Base-by-base conservation (phyloP, 2,113 vertebrate species). In the Brachirus orientalis region DNA sequence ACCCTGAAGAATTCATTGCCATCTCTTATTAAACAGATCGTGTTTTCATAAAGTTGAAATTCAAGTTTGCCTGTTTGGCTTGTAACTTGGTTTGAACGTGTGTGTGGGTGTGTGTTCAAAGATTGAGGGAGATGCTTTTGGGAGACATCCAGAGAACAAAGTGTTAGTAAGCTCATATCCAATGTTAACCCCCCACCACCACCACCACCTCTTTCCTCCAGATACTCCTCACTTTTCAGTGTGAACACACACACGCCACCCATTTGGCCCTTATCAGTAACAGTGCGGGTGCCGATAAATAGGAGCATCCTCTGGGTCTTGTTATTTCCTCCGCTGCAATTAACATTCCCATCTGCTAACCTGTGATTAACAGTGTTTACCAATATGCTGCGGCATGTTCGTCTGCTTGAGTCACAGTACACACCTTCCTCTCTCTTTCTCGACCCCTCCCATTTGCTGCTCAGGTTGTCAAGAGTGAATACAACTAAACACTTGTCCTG, bases 331-430 rank as follows among this genome's bases (percentile, higher is more conserved):
- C 93, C 94, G 91, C 94, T 94, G 93, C 94, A 96, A 96, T 98
- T 96, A 96, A 92, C 93, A 83, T 90, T 89, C 89, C 92, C 95
- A 96, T 96, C 95, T 97, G 96, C 94, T 95, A 95, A 96, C 92
- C 93, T 89, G 90, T 96, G 95, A 96, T 96, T 96, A 96, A 96
- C 90, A 87, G 91, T 95, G 94, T 96, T 96, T 95, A 96, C 94
- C 94, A 94, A 95, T 92, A 94, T 1, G 84, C 91, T 87, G 80
- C 72, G 80, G 82, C 80, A 40, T 82, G 81, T 88, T 81, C 78
- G 84, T 48, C 71, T 81, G 90, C 80, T 16, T 36, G 38, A 83
- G 18, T 80, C 74, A 46, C 56, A 60, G 55, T 63, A 62, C 68
- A 22, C 69, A 53, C 62, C 58, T 66, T 66, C 60, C 54, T 51